Evolutionary conservation across 2,888 invertebrate species (phyloP).

Genomic region (Megalurothrips usitatus): DNA sequence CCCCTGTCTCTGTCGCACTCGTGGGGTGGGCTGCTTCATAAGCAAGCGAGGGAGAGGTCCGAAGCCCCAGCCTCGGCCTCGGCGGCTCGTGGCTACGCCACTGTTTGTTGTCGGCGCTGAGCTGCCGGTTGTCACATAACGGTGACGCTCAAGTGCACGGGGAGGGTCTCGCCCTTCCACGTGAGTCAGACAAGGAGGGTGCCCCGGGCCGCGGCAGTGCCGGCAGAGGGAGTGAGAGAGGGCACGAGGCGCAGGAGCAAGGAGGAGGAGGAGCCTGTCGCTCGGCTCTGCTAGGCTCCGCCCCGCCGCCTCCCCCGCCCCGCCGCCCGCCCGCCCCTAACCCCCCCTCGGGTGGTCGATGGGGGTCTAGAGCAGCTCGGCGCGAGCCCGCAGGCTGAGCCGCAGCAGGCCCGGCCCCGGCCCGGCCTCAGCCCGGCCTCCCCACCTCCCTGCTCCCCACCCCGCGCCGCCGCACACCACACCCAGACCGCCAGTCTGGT

Average conservation of each 20-base stretch:
- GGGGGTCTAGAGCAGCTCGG: neutral
- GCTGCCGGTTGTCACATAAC: too few species aligned
- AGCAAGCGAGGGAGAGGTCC: too few species aligned
- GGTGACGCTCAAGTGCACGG: too few species aligned
- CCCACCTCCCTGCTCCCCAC: neutral
- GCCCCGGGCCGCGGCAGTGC: too few species aligned
- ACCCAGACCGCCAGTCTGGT: neutral
- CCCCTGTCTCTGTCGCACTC: too few species aligned
- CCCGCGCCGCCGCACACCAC: neutral
- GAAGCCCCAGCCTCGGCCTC: too few species aligned
- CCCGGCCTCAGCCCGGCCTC: neutral
- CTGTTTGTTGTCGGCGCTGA: too few species aligned
- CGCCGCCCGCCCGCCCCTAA: slow-evolving; percentile 22
- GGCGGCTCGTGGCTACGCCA: too few species aligned
- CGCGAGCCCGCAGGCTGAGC: too few species aligned
- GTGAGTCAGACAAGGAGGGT: neutral
- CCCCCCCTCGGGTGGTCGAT: slow-evolving; percentile 20
- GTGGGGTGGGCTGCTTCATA: too few species aligned
- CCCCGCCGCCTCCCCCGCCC: slow-evolving; percentile 29
- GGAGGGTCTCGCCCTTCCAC: too few species aligned
- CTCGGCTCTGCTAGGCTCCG: slow-evolving; percentile 28
- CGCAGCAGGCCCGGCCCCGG: neutral
- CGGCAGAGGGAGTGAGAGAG: slow-evolving; percentile 29
- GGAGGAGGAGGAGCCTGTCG: slow-evolving; percentile 31
- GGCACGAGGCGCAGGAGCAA: slow-evolving; percentile 25